Evolutionary conservation across 2,113 vertebrate species (phyloP), one percentile per base, ranked within the genome.

Genomic region (Antennarius striatus): DNA sequence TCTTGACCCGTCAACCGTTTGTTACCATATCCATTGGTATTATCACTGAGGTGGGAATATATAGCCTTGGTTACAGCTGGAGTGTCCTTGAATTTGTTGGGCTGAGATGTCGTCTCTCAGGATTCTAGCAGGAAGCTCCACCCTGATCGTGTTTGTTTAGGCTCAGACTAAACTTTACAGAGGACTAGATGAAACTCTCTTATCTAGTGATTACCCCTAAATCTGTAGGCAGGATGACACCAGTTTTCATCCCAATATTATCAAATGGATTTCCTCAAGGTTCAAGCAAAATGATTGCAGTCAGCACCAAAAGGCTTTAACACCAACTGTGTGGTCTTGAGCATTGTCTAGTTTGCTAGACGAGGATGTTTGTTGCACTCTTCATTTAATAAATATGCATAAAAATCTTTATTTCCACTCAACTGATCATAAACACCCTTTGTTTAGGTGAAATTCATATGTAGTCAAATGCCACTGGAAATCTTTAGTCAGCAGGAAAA

Each of bases 61-160:
- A 50, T 79, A 62, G 56, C 75, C 73, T 65, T 79, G 82, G 76
- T 57, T 68, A 87, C 73, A 46, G 75, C 63, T 39, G 48, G 15
- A 11, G 40, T 77, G 72, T 68, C 70, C 29, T 69, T 60, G 62
- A 80, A 63, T 62, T 56, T 57, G 28, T 39, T 32, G 47, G 55
- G 55, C 71, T 67, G 72, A 74, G 71, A 75, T 76, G 82, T 75
- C 73, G 80, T 86, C 88, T 85, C 81, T 67, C 71, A 87, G 73
- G 71, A 83, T 79, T 75, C 56, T 29, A 56, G 72, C 85, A 90
- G 90, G 89, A 92, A 90, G 86, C 88, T 80, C 82, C 90, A 88
- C 90, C 90, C 79, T 84, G 65, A 83, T 73, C 79, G 42, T 89
- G 85, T 84, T 91, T 88, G 64, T 80, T 84, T 87, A 77, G 79